These are phyloP conservation scores for Drosophila kikkawai DNA, from an alignment of 1,140 invertebrate species.

Conservation along the genomic window DNA sequence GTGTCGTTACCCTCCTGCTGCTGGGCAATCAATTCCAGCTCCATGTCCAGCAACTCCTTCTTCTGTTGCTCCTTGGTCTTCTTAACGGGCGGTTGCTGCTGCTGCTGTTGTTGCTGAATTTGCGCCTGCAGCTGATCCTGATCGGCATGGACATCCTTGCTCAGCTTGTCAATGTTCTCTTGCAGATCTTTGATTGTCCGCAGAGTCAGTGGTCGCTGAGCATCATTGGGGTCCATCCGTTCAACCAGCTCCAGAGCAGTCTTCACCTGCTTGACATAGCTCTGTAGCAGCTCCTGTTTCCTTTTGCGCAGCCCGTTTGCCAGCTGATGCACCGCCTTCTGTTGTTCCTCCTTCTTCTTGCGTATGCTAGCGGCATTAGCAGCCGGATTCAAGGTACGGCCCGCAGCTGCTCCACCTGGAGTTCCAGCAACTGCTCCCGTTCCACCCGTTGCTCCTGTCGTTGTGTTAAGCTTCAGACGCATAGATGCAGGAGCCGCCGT, in stretches of 20 bases:
- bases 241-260: slow-evolving; percentile 78
- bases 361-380: slow-evolving; percentile 69
- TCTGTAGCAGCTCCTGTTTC: slow-evolving; percentile 82
- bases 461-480: slow-evolving; percentile 67
- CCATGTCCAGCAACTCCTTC: slow-evolving; percentile 84
- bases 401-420: slow-evolving; percentile 7
- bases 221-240: slow-evolving; percentile 75
- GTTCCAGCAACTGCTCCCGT: slow-evolving; percentile 6
- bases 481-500: slow-evolving; percentile 74
- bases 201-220: slow-evolving; percentile 67
- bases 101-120: slow-evolving; percentile 73
- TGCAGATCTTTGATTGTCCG: slow-evolving; percentile 82
- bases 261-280: slow-evolving; percentile 84
- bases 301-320: slow-evolving; percentile 81
- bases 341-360: slow-evolving; percentile 84
- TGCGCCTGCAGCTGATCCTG: slow-evolving; percentile 82
- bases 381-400: slow-evolving; percentile 41
- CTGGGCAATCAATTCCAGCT: slow-evolving; percentile 82
- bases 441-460: slow-evolving; percentile 5
- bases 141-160: slow-evolving; percentile 81
- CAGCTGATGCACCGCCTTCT: slow-evolving; percentile 81
- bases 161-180: slow-evolving; percentile 78
- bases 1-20: slow-evolving; percentile 85
- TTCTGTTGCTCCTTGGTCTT: slow-evolving; percentile 85
- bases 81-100: slow-evolving; percentile 68